phyloP scores from a whole-genome alignment of 2,797 vertebrate genomes.

The Epinephelus malabaricus region DNA sequence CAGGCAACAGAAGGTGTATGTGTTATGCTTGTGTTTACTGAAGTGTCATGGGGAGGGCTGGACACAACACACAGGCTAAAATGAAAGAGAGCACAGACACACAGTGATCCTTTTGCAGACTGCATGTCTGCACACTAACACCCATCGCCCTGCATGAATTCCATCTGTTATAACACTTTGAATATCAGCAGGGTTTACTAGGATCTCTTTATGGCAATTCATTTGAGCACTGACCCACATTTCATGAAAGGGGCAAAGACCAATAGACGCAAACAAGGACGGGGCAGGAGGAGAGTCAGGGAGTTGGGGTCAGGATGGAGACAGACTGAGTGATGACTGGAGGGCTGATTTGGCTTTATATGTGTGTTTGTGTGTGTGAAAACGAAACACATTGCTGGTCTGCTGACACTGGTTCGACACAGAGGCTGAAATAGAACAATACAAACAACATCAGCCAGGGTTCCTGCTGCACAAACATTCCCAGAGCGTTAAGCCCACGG shows the following conservation, averaged over 20 bases:
- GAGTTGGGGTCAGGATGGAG: slow-evolving; percentile 49
- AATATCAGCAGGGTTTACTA: slow-evolving; percentile 34
- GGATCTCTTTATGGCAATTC: slow-evolving; percentile 34
- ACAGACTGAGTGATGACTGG: slow-evolving; percentile 39
- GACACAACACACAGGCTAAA: slow-evolving; percentile 45
- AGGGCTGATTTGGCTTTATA: slow-evolving; percentile 45
- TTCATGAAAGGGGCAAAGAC: slow-evolving; percentile 40
- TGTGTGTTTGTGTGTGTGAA: slow-evolving; percentile 29
- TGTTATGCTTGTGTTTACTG: slow-evolving; percentile 65
- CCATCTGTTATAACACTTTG: slow-evolving; percentile 57
- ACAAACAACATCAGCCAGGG: slow-evolving; percentile 75
- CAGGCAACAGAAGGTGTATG: slow-evolving; percentile 57
- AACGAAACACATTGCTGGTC: slow-evolving; percentile 58
- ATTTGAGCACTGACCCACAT: slow-evolving; percentile 47
- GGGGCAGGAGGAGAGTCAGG: background rate
- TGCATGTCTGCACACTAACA: slow-evolving; percentile 63
- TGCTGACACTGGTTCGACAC: slow-evolving; percentile 64
- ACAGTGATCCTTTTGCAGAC: slow-evolving; percentile 57
- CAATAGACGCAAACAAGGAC: slow-evolving; percentile 11
- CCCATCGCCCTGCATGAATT: slow-evolving; percentile 38
- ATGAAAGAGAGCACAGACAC: slow-evolving; percentile 58
- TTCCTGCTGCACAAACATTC: slow-evolving; percentile 82
- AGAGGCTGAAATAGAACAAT: slow-evolving; percentile 77
- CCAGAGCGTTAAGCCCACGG: slow-evolving; percentile 73
- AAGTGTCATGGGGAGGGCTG: slow-evolving; percentile 44